These are phyloP conservation scores for Drosophila funebris DNA, from an alignment of 1,140 invertebrate genomes.

Conservation along the genomic window DNA sequence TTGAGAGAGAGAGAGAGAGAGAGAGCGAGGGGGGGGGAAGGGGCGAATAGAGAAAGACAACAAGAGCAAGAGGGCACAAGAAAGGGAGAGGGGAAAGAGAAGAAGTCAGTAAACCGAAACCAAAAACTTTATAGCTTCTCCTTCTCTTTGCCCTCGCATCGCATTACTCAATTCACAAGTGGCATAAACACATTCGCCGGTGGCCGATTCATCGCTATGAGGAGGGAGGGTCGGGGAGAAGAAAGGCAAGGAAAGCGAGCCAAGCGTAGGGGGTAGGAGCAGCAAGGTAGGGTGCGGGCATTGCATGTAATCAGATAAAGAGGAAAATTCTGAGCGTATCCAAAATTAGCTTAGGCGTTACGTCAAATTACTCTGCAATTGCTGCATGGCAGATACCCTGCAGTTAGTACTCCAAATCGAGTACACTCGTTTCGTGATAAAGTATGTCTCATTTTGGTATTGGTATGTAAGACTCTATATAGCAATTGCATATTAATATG, in stretches of 20 bases:
- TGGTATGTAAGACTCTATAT: too few relatives aligned
- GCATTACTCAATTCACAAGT: neutral
- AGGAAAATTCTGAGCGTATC: neutral
- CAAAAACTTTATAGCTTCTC: neutral
- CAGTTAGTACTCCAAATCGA: neutral
- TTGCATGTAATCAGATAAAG: neutral
- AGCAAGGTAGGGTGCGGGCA: neutral
- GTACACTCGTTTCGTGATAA: neutral
- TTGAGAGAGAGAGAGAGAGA: neutral
- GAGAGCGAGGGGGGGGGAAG: neutral
- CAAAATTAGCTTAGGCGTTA: constrained; percentile 2
- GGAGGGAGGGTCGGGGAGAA: neutral
- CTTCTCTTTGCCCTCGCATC: neutral
- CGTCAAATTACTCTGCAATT: neutral
- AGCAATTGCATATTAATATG: too few relatives aligned
- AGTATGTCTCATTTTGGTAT: neutral
- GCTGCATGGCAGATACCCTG: neutral
- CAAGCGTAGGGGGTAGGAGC: neutral
- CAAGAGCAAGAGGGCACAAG: too few relatives aligned
- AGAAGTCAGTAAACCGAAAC: constrained; percentile 5
- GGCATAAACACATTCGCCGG: neutral
- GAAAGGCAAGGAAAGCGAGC: neutral
- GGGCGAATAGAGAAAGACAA: neutral
- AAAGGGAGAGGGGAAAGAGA: neutral
- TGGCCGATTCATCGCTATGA: neutral